These are phyloP conservation scores for Apocheima hispidaria DNA, from an alignment of 2,888 invertebrate genomes.

Conservation along the genomic window DNA sequence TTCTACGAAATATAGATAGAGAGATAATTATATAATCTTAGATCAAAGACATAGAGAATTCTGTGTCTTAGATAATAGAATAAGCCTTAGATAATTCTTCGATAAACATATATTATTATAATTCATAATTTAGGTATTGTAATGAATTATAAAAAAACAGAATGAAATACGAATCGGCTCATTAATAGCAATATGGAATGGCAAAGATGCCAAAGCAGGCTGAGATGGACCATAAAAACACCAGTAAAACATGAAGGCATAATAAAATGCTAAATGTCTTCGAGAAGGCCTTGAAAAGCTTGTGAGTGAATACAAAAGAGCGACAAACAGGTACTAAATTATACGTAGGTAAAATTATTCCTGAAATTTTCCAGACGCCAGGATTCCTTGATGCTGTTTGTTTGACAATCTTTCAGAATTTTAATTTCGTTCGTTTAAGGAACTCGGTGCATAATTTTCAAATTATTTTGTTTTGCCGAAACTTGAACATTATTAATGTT, in stretches of 20 bases:
- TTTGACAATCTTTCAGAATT: background rate
- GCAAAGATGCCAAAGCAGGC: background rate
- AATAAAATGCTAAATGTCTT: conserved; percentile 13
- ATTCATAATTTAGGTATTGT: too few relatives aligned
- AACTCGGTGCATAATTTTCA: background rate
- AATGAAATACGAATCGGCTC: background rate
- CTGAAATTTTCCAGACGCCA: conserved; percentile 4
- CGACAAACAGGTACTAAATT: conserved; percentile 15
- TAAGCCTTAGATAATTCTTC: too few relatives aligned
- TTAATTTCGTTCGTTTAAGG: background rate
- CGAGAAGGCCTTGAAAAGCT: conserved; percentile 6
- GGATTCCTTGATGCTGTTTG: background rate
- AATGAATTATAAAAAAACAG: background rate
- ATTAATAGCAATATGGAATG: background rate
- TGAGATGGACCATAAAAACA: conserved; percentile 11
- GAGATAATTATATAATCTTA: too few relatives aligned
- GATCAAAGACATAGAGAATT: too few relatives aligned
- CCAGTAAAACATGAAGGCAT: conserved; percentile 12
- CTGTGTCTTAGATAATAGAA: too few relatives aligned
- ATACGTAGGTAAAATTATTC: conserved; percentile 12
- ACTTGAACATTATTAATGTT: too few relatives aligned
- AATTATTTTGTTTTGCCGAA: background rate
- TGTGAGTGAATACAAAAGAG: conserved; percentile 12
- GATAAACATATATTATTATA: too few relatives aligned
- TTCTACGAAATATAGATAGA: too few relatives aligned